A percentile compares a stretch with the other conserved stretches of the same genome.
Evolutionary conservation across 1,140 invertebrate genomes (phyloP).

Genomic region (Pararge aegeria): DNA sequence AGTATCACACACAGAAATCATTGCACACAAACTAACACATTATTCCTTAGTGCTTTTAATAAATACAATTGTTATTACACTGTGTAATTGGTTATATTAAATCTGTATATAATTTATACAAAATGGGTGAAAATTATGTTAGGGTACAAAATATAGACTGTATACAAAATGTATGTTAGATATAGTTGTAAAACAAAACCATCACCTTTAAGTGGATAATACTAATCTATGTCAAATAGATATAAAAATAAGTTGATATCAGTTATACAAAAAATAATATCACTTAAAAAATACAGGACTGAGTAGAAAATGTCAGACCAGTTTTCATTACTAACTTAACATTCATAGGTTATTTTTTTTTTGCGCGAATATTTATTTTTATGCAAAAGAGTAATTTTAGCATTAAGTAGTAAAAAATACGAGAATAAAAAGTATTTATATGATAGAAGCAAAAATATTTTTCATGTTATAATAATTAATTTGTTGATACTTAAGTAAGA

Average conservation of each 20-base stretch:
- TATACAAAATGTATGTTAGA: conserved; percentile 20
- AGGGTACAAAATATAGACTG: conserved; percentile 28
- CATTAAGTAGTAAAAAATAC: too few relatives aligned
- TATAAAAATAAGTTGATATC: conserved; percentile 2
- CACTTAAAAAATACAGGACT: conserved; percentile 2
- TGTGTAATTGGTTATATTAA: conserved; percentile 9
- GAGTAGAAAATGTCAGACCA: conserved; percentile 7
- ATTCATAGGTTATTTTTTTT: not conserved
- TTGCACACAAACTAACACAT: conserved; percentile 33
- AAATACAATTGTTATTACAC: conserved; percentile 2
- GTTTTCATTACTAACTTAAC: not conserved
- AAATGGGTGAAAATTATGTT: conserved; percentile 20
- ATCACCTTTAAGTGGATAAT: conserved; percentile 24
- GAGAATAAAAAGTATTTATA: too few relatives aligned
- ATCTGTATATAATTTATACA: conserved; percentile 20
- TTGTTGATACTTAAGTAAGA: too few relatives aligned
- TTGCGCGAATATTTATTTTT: not conserved
- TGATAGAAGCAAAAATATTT: too few relatives aligned
- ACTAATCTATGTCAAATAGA: conserved; percentile 9
- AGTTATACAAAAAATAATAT: conserved; percentile 1
- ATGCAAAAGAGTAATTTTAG: too few relatives aligned
- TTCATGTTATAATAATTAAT: too few relatives aligned
- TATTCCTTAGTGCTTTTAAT: conserved; percentile 25
- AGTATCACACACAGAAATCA: conserved; percentile 37
- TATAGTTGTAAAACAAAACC: conserved; percentile 18